These are phyloP conservation scores for Muscidifurax raptorellus DNA, from an alignment of 1,140 invertebrate species.

Conservation along the genomic window DNA sequence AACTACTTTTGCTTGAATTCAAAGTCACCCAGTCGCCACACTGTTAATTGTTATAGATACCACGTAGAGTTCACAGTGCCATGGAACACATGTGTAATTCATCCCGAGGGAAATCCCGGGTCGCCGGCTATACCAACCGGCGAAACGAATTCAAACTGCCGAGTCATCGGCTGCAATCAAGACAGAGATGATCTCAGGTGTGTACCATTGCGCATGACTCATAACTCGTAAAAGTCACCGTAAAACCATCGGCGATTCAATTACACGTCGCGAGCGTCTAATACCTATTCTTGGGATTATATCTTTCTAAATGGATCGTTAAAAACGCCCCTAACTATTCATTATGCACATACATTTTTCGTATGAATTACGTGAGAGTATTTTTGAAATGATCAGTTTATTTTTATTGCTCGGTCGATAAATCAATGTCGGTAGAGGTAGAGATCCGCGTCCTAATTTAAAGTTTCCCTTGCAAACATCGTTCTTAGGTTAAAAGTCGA, in stretches of 20 bases:
- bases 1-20: neutral
- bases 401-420: neutral
- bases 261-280: too few relatives aligned
- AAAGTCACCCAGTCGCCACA: neutral
- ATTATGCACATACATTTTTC: too few relatives aligned
- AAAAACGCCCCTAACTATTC: too few relatives aligned
- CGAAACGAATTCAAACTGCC: constrained; percentile 61
- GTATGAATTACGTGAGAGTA: neutral
- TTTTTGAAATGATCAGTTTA: neutral
- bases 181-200: constrained; percentile 67
- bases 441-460: neutral
- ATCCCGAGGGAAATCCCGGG: constrained; percentile 40
- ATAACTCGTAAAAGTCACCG: neutral
- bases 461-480: neutral
- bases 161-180: constrained; percentile 57
- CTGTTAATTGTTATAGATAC: constrained; percentile 58
- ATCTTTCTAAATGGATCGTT: too few relatives aligned
- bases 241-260: neutral
- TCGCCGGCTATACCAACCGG: constrained; percentile 56
- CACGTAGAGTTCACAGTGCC: constrained; percentile 66
- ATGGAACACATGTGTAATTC: constrained; percentile 62
- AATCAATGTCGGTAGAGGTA: neutral
- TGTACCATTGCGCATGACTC: neutral
- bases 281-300: too few relatives aligned
- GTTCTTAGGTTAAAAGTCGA: constrained; percentile 73